Percentiles rank a stretch among this genome's conserved stretches.
Conservation (phyloP, 1,140 invertebrate species). For the Caenorhabditis inopinata region DNA sequence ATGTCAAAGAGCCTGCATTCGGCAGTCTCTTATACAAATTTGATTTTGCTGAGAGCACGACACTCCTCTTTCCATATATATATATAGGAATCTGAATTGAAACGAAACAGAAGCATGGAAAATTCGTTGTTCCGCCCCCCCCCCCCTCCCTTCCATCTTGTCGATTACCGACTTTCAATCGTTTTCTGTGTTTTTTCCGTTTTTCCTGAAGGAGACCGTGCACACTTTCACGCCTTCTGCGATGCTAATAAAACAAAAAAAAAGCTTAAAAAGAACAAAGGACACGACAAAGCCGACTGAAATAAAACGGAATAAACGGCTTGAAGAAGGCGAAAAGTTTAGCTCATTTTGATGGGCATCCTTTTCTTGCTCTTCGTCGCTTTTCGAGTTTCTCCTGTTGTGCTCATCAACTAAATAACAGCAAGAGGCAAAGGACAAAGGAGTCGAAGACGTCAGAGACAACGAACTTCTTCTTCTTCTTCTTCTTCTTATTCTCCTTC, state of each 20-base stretch:
- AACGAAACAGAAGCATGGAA: neutral
- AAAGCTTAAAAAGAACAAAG: neutral
- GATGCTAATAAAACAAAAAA: too few relatives aligned
- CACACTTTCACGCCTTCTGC: too few relatives aligned
- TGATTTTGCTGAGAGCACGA: neutral
- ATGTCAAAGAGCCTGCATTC: neutral
- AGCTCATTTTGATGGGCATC: neutral
- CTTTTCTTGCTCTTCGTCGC: neutral
- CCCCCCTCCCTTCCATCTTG: too few relatives aligned
- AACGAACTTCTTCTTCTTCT: too few relatives aligned
- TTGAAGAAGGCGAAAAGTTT: neutral
- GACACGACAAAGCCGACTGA: neutral
- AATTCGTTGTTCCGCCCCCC: too few relatives aligned
- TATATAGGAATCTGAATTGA: neutral
- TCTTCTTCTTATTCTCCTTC: too few relatives aligned
- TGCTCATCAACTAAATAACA: conserved; percentile 24
- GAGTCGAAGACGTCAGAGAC: neutral
- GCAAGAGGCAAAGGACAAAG: too few relatives aligned
- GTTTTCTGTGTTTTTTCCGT: too few relatives aligned
- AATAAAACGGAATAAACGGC: conserved; percentile 20
- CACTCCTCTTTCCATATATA: neutral
- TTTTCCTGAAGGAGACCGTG: too few relatives aligned
- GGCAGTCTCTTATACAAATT: conserved; percentile 6
- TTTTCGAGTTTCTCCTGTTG: neutral
- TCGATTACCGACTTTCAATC: too few relatives aligned